Conservation (phyloP, 2,888 invertebrate genomes). For the Thymelicus acteon region DNA sequence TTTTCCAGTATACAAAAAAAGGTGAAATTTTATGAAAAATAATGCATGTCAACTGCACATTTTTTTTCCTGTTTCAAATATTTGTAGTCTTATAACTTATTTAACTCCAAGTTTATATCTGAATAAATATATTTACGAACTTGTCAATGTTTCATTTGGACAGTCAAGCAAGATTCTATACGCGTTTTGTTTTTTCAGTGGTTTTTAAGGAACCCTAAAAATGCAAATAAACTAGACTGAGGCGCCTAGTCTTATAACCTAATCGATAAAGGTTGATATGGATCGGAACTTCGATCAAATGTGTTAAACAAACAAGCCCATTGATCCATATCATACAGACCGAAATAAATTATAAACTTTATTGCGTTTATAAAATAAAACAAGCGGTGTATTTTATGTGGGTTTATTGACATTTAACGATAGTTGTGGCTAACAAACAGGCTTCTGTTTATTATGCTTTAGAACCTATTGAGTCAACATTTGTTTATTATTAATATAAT, state of each 20-base stretch:
- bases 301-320: constrained; percentile 42
- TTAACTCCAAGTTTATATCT: too few relatives aligned
- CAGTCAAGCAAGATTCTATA: too few relatives aligned
- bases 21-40: too few relatives aligned
- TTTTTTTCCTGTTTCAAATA: too few relatives aligned
- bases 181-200: too few relatives aligned
- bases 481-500: too few relatives aligned
- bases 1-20: too few relatives aligned
- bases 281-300: constrained; percentile 38
- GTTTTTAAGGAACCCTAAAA: background rate
- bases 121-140: too few relatives aligned
- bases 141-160: too few relatives aligned
- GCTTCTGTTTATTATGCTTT: background rate
- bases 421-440: background rate
- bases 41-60: too few relatives aligned
- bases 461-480: too few relatives aligned
- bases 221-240: constrained; percentile 11
- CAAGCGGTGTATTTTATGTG: constrained; percentile 10
- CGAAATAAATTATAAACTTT: constrained; percentile 38
- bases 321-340: constrained; percentile 43
- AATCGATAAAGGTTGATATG: constrained; percentile 5
- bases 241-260: constrained; percentile 16
- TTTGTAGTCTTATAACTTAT: too few relatives aligned
- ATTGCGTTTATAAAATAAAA: constrained; percentile 42
- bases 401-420: constrained; percentile 9